Evolutionary conservation across 2,797 vertebrate species (phyloP).

Genomic region (Thunnus albacares): DNA sequence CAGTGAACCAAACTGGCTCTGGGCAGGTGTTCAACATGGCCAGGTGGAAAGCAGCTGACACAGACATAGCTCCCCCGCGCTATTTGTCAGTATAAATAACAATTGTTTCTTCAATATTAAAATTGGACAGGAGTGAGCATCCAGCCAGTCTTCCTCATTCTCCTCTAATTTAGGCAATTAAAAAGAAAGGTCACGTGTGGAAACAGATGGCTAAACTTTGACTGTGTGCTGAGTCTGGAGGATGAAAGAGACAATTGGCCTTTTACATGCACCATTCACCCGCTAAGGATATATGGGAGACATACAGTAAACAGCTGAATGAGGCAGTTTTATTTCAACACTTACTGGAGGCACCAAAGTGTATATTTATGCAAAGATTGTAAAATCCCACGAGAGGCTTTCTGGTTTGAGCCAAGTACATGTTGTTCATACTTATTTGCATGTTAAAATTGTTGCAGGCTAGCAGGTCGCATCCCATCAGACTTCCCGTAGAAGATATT

Average conservation of each 20-base stretch:
- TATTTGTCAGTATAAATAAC: slow-evolving; percentile 82
- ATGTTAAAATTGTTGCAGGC: slow-evolving; percentile 21
- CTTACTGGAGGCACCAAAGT: slow-evolving; percentile 32
- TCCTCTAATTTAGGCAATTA: slow-evolving; percentile 82
- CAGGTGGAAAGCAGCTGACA: slow-evolving; percentile 86
- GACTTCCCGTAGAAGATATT: slow-evolving; percentile 16
- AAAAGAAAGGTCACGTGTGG: slow-evolving; percentile 84
- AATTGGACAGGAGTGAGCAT: slow-evolving; percentile 73
- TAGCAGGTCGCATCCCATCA: background rate
- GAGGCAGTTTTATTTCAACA: slow-evolving; percentile 41
- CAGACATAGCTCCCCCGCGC: slow-evolving; percentile 58
- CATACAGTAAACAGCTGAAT: slow-evolving; percentile 56
- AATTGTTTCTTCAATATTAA: slow-evolving; percentile 79
- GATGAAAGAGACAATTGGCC: slow-evolving; percentile 75
- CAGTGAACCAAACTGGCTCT: slow-evolving; percentile 77
- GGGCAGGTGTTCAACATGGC: slow-evolving; percentile 82
- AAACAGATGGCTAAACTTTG: slow-evolving; percentile 83
- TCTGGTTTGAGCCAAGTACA: slow-evolving; percentile 3
- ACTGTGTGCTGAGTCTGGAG: slow-evolving; percentile 65
- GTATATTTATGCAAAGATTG: slow-evolving; percentile 45
- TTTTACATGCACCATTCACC: slow-evolving; percentile 67
- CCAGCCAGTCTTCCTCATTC: slow-evolving; percentile 74
- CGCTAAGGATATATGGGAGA: slow-evolving; percentile 57
- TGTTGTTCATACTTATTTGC: slow-evolving; percentile 25
- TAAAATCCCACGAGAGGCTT: slow-evolving; percentile 29